phyloP scores from a whole-genome alignment of 2,888 invertebrate genomes.

The Noctua fimbriata region DNA sequence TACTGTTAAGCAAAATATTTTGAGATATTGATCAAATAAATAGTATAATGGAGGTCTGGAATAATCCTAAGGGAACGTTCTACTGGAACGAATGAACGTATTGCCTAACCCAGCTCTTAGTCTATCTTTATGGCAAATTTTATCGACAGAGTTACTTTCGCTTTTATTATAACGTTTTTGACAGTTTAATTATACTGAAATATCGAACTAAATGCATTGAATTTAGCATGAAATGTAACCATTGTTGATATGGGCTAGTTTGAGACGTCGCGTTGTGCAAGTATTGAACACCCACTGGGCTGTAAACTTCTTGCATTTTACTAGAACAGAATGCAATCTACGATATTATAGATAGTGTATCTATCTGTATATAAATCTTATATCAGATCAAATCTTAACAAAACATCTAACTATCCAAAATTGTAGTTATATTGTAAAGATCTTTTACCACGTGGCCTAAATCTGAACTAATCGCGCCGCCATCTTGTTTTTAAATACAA shows the following conservation, averaged over 20 bases:
- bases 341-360: no score
- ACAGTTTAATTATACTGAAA: not conserved
- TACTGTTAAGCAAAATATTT: no score
- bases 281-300: slow-evolving; percentile 22
- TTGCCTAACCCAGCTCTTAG: no score
- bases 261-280: slow-evolving; percentile 17
- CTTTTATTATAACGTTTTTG: not conserved
- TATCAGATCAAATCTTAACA: slow-evolving; percentile 16
- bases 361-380: slow-evolving; percentile 11
- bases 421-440: not conserved
- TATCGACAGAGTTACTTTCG: no score
- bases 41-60: no score
- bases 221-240: not conserved
- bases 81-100: no score
- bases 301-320: slow-evolving; percentile 16
- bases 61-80: no score
- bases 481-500: not conserved
- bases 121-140: no score
- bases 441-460: not conserved
- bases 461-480: not conserved
- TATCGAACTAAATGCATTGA: not conserved
- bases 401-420: not conserved
- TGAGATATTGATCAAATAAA: no score
- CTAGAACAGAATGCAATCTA: slow-evolving; percentile 23
- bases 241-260: not conserved